Base-by-base conservation (phyloP, 2,113 vertebrate species). In the Ameiurus melas region DNA sequence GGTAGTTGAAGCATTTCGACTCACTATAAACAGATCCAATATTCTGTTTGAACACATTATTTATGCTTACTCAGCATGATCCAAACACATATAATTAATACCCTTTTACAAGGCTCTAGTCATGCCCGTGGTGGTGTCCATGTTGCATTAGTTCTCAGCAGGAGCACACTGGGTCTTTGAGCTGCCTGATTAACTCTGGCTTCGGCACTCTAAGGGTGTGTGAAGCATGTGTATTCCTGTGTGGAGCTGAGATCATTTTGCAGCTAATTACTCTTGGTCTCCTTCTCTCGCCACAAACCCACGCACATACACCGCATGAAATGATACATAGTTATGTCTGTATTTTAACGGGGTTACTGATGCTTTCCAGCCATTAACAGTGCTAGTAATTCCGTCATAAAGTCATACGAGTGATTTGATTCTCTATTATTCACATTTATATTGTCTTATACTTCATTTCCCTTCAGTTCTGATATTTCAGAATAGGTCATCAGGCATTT, bases 181-280 rank as follows among this genome's bases (percentile, higher is more conserved):
- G 43, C 85, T 68, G 60, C 43, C 71, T 80, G 75, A 86, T 86
- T 86, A 80, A 68, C 60, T 80, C 43, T 51, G 60, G 77, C 75
- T 51, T 53, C 58, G 68, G 58, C 39, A 33, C 85, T 80, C 75
- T 14, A 75, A 66, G 85, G 60, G 85, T 86, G 75, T 78, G 73
- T 53, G 62, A 86, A 36, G 51, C 36, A 43, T 80, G 60, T 53
- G 43, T 68, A 27, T 78, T 80, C 27, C 75, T 39, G 58, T 80
- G 75, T 66, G n/a, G 47, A 68, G 78, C 60, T 33, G 19, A 64
- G 58, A 66, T 66, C 68, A 86, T 80, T 36, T 16, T 27, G 20
- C 36, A 10, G 19, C 47, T 86, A 86, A 86, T 86, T 27, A 51
- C 9, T 19, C 13, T 25, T 25, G 13, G 6, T 30, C 57, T 53